Conservation (phyloP, 2,113 vertebrate genomes). For the Bolborhynchus lineola region DNA sequence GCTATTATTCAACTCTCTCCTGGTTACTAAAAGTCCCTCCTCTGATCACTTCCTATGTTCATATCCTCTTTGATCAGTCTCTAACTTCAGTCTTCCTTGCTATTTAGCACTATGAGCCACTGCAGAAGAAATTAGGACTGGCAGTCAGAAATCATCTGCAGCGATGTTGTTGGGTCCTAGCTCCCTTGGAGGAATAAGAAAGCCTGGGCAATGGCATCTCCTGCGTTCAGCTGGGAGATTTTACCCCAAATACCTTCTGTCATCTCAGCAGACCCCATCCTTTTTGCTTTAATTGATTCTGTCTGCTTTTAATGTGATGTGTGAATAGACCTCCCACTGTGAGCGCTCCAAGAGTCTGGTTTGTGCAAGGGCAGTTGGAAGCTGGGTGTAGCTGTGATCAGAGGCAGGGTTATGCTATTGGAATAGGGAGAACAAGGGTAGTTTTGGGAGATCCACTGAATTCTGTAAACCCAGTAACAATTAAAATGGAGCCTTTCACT, state of each 20-base stretch:
- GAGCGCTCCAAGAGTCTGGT: neutral
- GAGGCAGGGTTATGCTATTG: neutral
- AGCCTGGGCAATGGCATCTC: neutral
- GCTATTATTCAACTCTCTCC: neutral
- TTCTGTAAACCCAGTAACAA: neutral
- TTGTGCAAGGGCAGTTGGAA: neutral
- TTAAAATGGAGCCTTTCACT: neutral
- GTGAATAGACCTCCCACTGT: constrained; percentile 54
- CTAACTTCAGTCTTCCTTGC: neutral
- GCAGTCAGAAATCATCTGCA: neutral
- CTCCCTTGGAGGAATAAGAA: neutral
- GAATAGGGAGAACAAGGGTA: neutral
- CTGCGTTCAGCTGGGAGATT: neutral
- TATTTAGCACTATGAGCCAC: neutral
- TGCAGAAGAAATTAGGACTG: neutral
- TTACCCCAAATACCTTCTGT: constrained; percentile 18
- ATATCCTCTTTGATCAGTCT: neutral
- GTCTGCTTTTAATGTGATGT: constrained; percentile 61
- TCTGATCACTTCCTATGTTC: neutral
- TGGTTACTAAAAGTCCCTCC: neutral
- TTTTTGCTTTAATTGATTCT: constrained; percentile 70
- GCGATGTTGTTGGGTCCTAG: neutral
- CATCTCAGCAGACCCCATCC: constrained; percentile 44
- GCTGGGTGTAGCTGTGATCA: neutral
- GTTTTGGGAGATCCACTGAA: neutral